Percentiles rank a stretch among this genome's conserved stretches.
These are phyloP conservation scores for Prenolepis imparis DNA, from an alignment of 2,888 invertebrate species.

Conservation along the genomic window DNA sequence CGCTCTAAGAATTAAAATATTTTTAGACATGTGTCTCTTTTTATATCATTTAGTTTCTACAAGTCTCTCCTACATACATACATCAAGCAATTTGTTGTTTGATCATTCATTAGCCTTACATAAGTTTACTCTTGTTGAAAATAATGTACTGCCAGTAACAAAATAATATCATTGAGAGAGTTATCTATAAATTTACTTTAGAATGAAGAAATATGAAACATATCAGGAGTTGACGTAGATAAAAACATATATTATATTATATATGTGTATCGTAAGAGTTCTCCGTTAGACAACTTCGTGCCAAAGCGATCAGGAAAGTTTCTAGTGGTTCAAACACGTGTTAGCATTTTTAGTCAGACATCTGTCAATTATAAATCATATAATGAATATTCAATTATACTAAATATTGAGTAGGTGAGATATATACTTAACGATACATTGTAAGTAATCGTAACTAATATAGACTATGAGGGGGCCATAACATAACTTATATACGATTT, in stretches of 20 bases:
- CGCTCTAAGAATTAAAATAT: not conserved
- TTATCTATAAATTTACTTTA: constrained; percentile 12
- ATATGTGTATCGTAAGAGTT: constrained; percentile 9
- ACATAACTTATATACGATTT: not conserved
- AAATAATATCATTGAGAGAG: constrained; percentile 10
- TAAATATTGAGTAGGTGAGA: constrained; percentile 16
- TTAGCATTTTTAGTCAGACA: constrained; percentile 19
- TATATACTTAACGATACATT: constrained; percentile 23
- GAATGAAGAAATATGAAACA: constrained; percentile 1
- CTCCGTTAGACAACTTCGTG: constrained; percentile 36
- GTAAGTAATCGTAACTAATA: not conserved
- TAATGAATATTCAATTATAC: constrained; percentile 28
- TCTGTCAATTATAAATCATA: constrained; percentile 15
- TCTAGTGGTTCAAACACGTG: constrained; percentile 22
- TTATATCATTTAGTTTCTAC: constrained; percentile 1
- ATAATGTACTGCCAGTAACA: constrained; percentile 48
- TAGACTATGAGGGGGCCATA: not conserved
- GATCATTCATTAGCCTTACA: constrained; percentile 5
- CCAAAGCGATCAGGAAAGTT: constrained; percentile 49
- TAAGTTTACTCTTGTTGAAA: constrained; percentile 31
- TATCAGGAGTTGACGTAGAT: not conserved
- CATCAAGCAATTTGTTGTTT: constrained; percentile 23
- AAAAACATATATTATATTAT: not conserved
- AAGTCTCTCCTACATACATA: constrained; percentile 9
- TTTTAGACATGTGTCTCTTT: not conserved